phyloP scores from a whole-genome alignment of 2,888 invertebrate genomes.

The Amphipoea lucens region DNA sequence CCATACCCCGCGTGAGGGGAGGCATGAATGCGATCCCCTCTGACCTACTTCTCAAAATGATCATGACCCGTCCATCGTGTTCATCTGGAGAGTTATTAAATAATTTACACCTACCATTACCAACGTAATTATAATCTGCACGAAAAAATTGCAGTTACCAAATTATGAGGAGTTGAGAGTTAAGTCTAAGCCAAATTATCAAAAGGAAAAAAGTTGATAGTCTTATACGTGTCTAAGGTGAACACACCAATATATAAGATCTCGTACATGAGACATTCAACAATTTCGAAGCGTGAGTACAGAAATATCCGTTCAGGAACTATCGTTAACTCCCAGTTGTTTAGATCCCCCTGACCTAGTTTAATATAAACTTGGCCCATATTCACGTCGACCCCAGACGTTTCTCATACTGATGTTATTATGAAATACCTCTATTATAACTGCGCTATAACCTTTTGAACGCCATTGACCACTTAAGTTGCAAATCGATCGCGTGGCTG shows the following conservation, averaged over 20 bases:
- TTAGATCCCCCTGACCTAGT: constrained; percentile 85
- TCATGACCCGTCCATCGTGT: constrained; percentile 80
- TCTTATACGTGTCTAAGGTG: background rate
- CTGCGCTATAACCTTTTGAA: constrained; percentile 10
- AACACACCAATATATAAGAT: constrained; percentile 6
- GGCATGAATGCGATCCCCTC: constrained; percentile 77
- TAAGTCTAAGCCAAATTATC: background rate
- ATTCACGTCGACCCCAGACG: constrained; percentile 76
- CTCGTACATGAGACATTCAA: constrained; percentile 33
- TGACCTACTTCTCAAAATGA: constrained; percentile 83
- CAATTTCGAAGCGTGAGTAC: constrained; percentile 65
- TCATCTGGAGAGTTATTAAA: constrained; percentile 50
- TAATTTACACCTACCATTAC: constrained; percentile 10
- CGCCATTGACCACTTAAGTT: background rate
- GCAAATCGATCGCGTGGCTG: background rate
- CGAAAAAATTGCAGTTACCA: background rate
- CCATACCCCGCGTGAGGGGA: constrained; percentile 61
- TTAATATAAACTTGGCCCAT: constrained; percentile 86
- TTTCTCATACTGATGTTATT: constrained; percentile 59
- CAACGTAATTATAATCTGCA: constrained; percentile 5
- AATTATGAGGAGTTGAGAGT: background rate
- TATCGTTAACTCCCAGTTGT: constrained; percentile 78
- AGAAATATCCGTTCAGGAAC: constrained; percentile 80
- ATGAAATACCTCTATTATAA: constrained; percentile 60
- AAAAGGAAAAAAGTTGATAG: background rate